A percentile compares a stretch with the other conserved stretches of the same genome.
These are phyloP conservation scores for Perithous albicinctus DNA, from an alignment of 2,888 invertebrate genomes.

Conservation along the genomic window DNA sequence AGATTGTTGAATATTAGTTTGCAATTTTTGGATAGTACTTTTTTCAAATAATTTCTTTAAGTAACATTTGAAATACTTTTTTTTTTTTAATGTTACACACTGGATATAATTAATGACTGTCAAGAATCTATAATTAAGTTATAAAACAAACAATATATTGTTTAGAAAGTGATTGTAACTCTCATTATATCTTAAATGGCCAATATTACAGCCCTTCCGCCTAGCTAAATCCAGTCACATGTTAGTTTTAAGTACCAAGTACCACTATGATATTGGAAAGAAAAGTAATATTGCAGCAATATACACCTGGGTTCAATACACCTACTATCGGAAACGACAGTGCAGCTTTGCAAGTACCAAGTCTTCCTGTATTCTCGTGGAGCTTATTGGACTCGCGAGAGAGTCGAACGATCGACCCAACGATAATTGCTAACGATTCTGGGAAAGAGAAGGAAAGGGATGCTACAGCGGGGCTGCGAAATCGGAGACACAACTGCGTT, in stretches of 20 bases:
- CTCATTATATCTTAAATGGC: too few species aligned
- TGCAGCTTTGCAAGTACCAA: neutral
- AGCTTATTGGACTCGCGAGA: slow-evolving; percentile 51
- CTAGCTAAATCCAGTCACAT: neutral
- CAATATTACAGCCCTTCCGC: neutral
- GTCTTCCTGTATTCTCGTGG: slow-evolving; percentile 13
- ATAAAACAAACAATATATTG: neutral
- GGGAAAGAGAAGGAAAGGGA: slow-evolving; percentile 28
- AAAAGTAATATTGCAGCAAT: slow-evolving; percentile 24
- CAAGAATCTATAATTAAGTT: neutral
- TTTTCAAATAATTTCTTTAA: neutral
- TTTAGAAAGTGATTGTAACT: neutral
- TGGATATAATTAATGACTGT: neutral
- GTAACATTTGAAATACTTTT: too few species aligned
- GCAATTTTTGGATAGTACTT: too few species aligned
- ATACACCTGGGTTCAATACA: neutral
- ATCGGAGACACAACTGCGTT: slow-evolving; percentile 25
- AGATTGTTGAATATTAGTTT: too few species aligned
- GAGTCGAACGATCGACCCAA: slow-evolving; percentile 43
- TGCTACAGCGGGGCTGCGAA: neutral
- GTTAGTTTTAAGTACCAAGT: neutral
- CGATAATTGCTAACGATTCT: slow-evolving; percentile 54
- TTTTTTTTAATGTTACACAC: too few species aligned
- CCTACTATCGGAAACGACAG: slow-evolving; percentile 24
- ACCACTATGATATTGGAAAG: neutral